Evolutionary conservation across 2,888 invertebrate species (phyloP), one percentile per base, ranked within the genome.

Genomic region (Ectropis crepuscularia): DNA sequence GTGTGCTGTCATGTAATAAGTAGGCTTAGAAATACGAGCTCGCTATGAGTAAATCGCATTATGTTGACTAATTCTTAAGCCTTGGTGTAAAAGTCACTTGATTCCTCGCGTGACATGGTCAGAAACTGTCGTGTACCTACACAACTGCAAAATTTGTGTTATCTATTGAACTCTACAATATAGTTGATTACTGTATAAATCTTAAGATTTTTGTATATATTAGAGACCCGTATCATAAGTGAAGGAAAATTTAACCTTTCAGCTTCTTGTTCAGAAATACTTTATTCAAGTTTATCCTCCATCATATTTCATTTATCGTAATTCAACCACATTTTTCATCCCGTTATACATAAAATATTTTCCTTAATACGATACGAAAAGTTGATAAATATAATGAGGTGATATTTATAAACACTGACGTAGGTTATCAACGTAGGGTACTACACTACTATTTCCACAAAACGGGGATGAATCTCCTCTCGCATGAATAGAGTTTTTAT

Each of bases 11-110:
- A 43, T 50, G 53, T 58, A 41, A 45, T 67, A 65, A 61, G 60
- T 63, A 68, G 61, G 57, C 66, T 70, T 68, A 58, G 66, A 57
- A 63, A 63, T 63, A 61, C 54, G 63, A 65, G 67, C 58, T 63
- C 53, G 47, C 53, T 59, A 57, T 62, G 60, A 11, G 39, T 51
- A 57, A 69, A 71, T 71, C 67, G 60, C 61, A 70, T 71, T 71
- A 71, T 43, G 57, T 62, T 55, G 57, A 63, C 60, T 65, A 45
- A 64, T 62, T 57, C 55, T 45, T 64, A 60, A 64, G 55, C 47
- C 60, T 60, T 47, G 42, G 50, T 51, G 59, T 59, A 59, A 50
- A 48, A 46, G 53, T 55, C 42, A 47, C 53, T 47, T 11, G 43
- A 38, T 55, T 63, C 16, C 16, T 42, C 41, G 55, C 69, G 74